Evolutionary conservation across 1,140 invertebrate genomes (phyloP), one percentile per base, ranked within the genome.

Genomic region (Monomorium pharaonis): DNA sequence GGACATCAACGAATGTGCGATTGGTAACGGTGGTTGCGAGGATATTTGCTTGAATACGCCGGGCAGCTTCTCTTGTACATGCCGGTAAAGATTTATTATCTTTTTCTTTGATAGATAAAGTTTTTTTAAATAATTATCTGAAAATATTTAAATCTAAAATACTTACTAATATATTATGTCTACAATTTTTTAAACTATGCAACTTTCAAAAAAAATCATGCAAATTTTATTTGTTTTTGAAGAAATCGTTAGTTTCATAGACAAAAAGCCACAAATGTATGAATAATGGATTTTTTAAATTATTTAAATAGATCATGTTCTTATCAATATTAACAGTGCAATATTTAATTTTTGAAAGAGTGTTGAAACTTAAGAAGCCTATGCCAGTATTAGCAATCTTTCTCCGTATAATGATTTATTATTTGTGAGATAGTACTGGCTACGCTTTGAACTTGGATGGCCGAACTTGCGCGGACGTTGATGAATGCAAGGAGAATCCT

Each of bases 401-500:
- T n/a, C n/a, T n/a, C n/a, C n/a, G 7, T 44, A 54, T 58, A 42
- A 75, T 56, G 10, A 24, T 75, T 37, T 42, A 30, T 76, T 21
- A 77, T 62, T 63, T 9, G 47, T 18, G 24, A 30, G 18, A 63
- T 70, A 98, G 97, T 91, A 94, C 95, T 27, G 97, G 97, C 2
- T 97, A 96, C 94, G 96, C 96, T 87, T 94, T 97, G 84, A 97
- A 95, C 90, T 94, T 96, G 0, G 96, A 97, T 90, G 96, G 96
- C 14, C 96, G 96, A 67, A 95, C 97, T 77, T 97, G 97, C 91
- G 94, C 95, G 62, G 97, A 96, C 93, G 93, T 97, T 5, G 97
- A 98, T 92, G 98, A 98, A 94, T 98, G 97, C 88, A 96, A 96
- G 86, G 98, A 98, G 92, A 97, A 97, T 91, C 95, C 96, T 3